Conservation (phyloP, 2,888 invertebrate genomes). For the Scaptomyza reducta region DNA sequence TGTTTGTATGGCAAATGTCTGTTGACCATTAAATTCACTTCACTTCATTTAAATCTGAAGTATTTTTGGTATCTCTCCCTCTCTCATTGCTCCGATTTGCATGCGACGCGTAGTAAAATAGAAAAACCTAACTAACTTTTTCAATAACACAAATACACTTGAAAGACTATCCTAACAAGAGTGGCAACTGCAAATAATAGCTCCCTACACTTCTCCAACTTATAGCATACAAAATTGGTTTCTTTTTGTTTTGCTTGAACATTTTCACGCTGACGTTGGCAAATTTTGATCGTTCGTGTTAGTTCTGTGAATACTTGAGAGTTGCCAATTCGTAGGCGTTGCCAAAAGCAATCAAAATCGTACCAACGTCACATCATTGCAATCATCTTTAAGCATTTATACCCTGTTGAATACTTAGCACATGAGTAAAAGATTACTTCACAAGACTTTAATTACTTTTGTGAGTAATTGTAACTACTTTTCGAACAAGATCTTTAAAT, state of each 20-base stretch:
- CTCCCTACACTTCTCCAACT: slow-evolving; percentile 25
- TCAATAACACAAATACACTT: slow-evolving; percentile 72
- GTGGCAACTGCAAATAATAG: slow-evolving; percentile 80
- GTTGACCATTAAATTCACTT: slow-evolving; percentile 81
- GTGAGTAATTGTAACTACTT: too few species aligned
- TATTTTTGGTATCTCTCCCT: slow-evolving; percentile 49
- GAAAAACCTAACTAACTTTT: slow-evolving; percentile 44
- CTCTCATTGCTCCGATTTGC: slow-evolving; percentile 39
- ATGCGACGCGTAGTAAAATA: slow-evolving; percentile 39
- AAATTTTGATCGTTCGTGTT: slow-evolving; percentile 35
- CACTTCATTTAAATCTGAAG: slow-evolving; percentile 81
- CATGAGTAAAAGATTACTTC: too few species aligned
- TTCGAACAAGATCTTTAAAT: too few species aligned
- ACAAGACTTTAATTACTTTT: too few species aligned
- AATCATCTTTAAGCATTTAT: neutral
- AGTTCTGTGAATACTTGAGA: slow-evolving; percentile 30
- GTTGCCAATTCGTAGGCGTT: slow-evolving; percentile 11
- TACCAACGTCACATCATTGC: neutral
- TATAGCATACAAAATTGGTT: slow-evolving; percentile 34
- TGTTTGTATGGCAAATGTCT: slow-evolving; percentile 70
- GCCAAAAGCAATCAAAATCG: neutral
- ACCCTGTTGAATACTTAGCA: neutral
- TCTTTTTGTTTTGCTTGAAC: slow-evolving; percentile 22
- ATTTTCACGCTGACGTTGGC: slow-evolving; percentile 62
- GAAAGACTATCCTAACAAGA: slow-evolving; percentile 47